Base-by-base conservation (phyloP, 2,888 invertebrate species). In the Stenodera caucasica region DNA sequence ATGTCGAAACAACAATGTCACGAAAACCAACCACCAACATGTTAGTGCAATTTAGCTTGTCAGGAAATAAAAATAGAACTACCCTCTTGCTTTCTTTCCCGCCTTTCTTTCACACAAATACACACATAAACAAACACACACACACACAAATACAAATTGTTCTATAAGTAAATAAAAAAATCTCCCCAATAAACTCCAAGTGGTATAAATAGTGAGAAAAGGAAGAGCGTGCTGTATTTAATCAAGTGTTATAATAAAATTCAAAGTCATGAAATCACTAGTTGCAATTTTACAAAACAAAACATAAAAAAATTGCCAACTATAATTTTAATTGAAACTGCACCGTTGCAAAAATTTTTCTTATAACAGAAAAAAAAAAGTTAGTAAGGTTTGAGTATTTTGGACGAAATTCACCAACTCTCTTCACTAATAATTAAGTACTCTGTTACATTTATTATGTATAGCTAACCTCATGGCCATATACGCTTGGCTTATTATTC, bases 401-500 rank as follows among this genome's bases (percentile, higher is more conserved):
- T 45, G 18, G 23, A 26, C 53, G 67, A 65, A 71, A 68, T 71
- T 67, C 71, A 68, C 69, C 66, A 65, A 67, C 68, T 69, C 69
- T 69, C 65, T 68, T 21, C 21, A 65, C 69, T 74, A 77, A 79
- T 79, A 77, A 78, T 79, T 79, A 78, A 79, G 72, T 75, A 72
- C 70, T 68, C 61, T 45, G 62, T 67, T 64, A 65, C 76, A 78
- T 78, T 73, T 76, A 78, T 78, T 76, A 78, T 78, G 75, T 73
- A 78, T 75, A 71, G 72, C 75, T 69, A 72, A 73, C 76, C 77
- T 77, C 75, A 74, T 74, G 74, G 75, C 75, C 74, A 74, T 75
- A 75, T 72, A 77, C 77, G 75, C 70, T 70, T 72, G 70, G 73
- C 75, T 77, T 79, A 80, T 80, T 79, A 80, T 80, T 80, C 80